Base-by-base conservation (phyloP, 2,797 vertebrate species). In the Hoplostethus mediterraneus region DNA sequence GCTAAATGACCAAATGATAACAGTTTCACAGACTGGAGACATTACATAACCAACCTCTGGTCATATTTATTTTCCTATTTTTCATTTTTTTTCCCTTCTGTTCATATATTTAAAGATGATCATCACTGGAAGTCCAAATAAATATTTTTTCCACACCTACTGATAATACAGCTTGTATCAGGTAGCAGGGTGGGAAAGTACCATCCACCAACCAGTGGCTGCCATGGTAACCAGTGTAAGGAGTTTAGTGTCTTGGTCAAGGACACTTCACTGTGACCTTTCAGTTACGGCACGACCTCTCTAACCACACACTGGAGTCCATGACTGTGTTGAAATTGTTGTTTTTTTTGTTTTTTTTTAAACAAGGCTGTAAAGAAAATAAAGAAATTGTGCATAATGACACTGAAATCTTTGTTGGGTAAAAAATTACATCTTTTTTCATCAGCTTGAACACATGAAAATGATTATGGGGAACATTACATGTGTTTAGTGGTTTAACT, bases 391-490 rank as follows among this genome's bases (percentile, higher is more conserved):
- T 47, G 65, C 31, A 33, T 0, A 6, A 52, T 28, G 31, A 76
- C 82, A 71, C 30, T 58, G n/a, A 82, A 74, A 54, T 54, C 42
- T 73, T 67, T 75, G 59, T 70, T 53, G 74, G 79, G 67, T 21
- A 49, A 79, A 70, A 80, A 55, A 70, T 67, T 62, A 64, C 28
- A 63, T 66, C 68, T 21, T 54, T 68, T 87, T 79, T 66, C 75
- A 77, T 87, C 76, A 75, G 65, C 56, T 45, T 49, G 57, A 51
- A 64, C 58, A 81, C 66, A 78, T 85, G 82, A 82, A 77, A 76
- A 79, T 80, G 80, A 88, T 89, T 87, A 84, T 56, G 40, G 66
- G 16, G 73, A 54, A 54, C 73, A 87, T 77, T 82, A 62, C 56
- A 71, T 85, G 87, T 83, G 77, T 73, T 79, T 79, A 71, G 71